Percentiles rank a stretch among this genome's conserved stretches.
phyloP scores from a whole-genome alignment of 2,888 invertebrate species.

The Aporophyla lueneburgensis region DNA sequence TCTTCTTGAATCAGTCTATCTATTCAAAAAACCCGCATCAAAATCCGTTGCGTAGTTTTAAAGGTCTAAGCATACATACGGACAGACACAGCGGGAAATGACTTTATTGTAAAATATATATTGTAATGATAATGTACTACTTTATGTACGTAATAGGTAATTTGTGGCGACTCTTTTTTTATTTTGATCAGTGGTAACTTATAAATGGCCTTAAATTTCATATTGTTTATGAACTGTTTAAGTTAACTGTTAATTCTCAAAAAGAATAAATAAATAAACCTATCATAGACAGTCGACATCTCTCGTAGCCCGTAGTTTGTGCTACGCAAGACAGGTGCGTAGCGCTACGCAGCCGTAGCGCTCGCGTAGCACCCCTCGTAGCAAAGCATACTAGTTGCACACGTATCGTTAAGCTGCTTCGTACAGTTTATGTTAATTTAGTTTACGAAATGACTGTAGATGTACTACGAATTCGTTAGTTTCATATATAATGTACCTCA shows the following conservation, averaged over 20 bases:
- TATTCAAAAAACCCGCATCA: too few relatives aligned
- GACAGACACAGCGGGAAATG: too few relatives aligned
- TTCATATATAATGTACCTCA: background rate
- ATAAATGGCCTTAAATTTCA: background rate
- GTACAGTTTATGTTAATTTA: background rate
- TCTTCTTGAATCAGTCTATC: too few relatives aligned
- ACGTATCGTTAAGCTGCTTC: background rate
- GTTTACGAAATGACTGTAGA: background rate
- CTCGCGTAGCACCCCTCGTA: background rate
- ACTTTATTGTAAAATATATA: too few relatives aligned
- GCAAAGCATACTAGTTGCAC: too few relatives aligned
- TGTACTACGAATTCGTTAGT: background rate
- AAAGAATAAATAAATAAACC: background rate
- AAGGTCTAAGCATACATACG: too few relatives aligned
- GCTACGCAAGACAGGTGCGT: background rate
- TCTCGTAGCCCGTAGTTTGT: constrained; percentile 4
- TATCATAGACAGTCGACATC: background rate
- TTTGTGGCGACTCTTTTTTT: background rate
- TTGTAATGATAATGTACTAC: too few relatives aligned
- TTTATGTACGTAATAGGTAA: too few relatives aligned
- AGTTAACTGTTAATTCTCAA: background rate
- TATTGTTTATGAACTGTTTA: background rate
- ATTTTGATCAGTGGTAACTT: background rate
- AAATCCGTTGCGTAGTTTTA: too few relatives aligned
- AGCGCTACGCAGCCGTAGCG: constrained; percentile 6